Evolutionary conservation across 2,113 vertebrate species (phyloP).

Genomic region (Corydoras maculifer): DNA sequence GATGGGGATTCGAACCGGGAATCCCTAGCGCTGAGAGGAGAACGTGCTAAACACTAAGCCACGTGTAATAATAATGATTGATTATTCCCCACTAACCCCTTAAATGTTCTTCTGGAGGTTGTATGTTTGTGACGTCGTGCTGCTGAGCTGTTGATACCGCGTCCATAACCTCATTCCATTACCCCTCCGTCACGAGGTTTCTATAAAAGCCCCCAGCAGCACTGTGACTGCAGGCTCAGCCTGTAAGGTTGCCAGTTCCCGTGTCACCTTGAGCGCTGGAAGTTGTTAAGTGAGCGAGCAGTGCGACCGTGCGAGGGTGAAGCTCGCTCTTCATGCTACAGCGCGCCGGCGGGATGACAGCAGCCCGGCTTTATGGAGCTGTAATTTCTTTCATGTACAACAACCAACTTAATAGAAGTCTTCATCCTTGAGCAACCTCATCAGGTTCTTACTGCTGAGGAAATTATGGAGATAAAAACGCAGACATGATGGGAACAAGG

Average conservation of each 20-base stretch:
- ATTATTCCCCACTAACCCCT: too few relatives aligned
- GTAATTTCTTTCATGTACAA: constrained; percentile 71
- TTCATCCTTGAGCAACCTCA: constrained; percentile 76
- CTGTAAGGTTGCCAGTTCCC: constrained; percentile 28
- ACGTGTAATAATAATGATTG: too few relatives aligned
- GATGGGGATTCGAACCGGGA: too few relatives aligned
- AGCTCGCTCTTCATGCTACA: constrained; percentile 66
- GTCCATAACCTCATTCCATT: too few relatives aligned
- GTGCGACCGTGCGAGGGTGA: constrained; percentile 51
- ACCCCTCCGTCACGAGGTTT: too few relatives aligned
- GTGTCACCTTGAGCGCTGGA: constrained; percentile 43
- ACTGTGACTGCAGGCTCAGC: constrained; percentile 49
- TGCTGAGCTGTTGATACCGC: too few relatives aligned
- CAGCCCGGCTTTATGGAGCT: constrained; percentile 66
- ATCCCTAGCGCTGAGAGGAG: too few relatives aligned
- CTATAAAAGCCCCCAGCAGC: constrained; percentile 2
- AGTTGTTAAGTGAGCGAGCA: constrained; percentile 52
- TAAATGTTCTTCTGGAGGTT: too few relatives aligned
- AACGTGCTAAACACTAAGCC: too few relatives aligned
- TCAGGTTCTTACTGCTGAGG: constrained; percentile 68
- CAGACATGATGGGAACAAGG: constrained; percentile 46
- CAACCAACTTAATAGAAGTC: constrained; percentile 75
- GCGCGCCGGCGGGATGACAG: constrained; percentile 65
- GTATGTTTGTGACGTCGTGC: too few relatives aligned
- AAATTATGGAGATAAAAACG: constrained; percentile 72